Conservation (phyloP, 2,113 vertebrate genomes). For the Aptenodytes patagonicus region DNA sequence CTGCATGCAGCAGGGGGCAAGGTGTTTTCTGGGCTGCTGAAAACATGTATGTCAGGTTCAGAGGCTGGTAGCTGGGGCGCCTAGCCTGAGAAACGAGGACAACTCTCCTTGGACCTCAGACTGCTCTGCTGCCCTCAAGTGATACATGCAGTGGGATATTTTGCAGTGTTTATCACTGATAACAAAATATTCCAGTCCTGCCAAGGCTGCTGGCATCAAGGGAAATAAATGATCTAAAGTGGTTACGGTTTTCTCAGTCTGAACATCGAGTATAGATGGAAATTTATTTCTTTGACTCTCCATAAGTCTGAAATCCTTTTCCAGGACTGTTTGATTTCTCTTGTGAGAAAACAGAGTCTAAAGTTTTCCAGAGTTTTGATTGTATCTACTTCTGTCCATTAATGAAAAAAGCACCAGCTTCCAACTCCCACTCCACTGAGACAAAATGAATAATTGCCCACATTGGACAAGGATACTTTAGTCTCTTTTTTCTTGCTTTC, state of each 20-base stretch:
- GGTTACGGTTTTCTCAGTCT: background rate
- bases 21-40: background rate
- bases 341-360: background rate
- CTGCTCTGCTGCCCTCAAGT: background rate
- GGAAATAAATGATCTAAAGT: background rate
- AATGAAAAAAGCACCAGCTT: background rate
- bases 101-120: background rate
- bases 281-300: background rate
- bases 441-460: background rate
- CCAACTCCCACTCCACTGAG: background rate
- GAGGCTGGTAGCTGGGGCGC: background rate
- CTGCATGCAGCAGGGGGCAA: background rate
- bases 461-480: background rate
- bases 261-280: background rate
- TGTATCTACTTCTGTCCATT: background rate
- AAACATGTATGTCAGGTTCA: background rate
- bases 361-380: slow-evolving; percentile 20
- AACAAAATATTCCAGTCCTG: background rate
- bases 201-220: background rate
- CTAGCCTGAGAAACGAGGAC: background rate
- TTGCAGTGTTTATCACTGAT: background rate
- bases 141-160: background rate
- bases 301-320: background rate
- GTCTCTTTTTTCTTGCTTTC: background rate
- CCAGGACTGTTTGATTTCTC: background rate